phyloP scores from a whole-genome alignment of 2,113 vertebrate species.

The Sturnus vulgaris region DNA sequence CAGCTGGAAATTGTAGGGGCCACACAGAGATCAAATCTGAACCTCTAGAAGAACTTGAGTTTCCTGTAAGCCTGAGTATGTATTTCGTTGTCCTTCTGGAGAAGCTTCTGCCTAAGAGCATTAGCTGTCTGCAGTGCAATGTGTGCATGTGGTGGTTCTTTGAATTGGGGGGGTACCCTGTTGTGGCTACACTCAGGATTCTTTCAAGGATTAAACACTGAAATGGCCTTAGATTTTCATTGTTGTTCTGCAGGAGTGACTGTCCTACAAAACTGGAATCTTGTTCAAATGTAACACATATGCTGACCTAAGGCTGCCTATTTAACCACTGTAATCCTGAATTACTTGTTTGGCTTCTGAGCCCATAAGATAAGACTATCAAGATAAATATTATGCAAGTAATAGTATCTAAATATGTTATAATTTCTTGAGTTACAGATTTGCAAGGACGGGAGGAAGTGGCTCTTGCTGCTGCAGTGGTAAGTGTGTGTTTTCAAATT shows the following conservation, averaged over 20 bases:
- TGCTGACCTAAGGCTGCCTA: not conserved
- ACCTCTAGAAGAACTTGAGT: not conserved
- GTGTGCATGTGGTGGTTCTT: not conserved
- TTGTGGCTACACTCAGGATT: not conserved
- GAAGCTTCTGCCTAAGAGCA: not conserved
- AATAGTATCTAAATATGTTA: not conserved
- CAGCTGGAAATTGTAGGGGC: not conserved
- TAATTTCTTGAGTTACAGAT: slow-evolving; percentile 10
- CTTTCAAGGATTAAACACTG: not conserved
- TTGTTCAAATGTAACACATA: not conserved
- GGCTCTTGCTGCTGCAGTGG: slow-evolving; percentile 22
- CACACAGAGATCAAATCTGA: not conserved
- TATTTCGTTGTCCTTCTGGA: not conserved
- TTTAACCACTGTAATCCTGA: not conserved
- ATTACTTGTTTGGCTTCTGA: not conserved
- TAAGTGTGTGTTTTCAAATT: not conserved
- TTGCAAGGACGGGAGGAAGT: slow-evolving; percentile 41
- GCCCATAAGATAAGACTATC: not conserved
- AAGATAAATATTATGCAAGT: not conserved
- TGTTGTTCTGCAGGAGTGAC: not conserved
- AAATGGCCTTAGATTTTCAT: not conserved
- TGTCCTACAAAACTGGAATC: not conserved
- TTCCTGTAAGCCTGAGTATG: not conserved
- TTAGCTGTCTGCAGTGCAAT: not conserved
- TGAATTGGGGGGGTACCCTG: not conserved